Percentiles rank a stretch among this genome's conserved stretches.
Evolutionary conservation across 2,888 invertebrate species (phyloP).

Genomic region (Melanotus villosus): DNA sequence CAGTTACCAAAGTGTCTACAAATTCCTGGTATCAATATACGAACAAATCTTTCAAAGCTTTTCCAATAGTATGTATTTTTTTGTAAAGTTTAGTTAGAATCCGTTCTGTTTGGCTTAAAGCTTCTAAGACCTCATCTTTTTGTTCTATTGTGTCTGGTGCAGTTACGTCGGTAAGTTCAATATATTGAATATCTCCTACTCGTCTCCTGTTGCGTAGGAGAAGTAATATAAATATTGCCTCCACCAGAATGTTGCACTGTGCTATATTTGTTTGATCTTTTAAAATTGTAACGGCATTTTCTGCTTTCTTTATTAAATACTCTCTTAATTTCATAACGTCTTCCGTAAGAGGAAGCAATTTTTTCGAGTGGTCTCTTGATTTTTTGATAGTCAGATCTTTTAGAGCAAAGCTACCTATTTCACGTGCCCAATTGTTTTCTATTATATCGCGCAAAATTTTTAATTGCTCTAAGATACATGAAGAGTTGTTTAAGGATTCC

Average conservation of each 20-base stretch:
- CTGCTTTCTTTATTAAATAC: slow-evolving; percentile 14
- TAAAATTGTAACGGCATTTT: slow-evolving; percentile 20
- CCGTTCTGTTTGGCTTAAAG: slow-evolving; percentile 26
- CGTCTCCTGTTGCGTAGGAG: slow-evolving; percentile 29
- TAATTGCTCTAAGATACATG: slow-evolving; percentile 21
- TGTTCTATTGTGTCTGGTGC: slow-evolving; percentile 28
- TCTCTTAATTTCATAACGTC: slow-evolving; percentile 33
- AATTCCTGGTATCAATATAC: slow-evolving; percentile 30
- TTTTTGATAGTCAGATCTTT: slow-evolving; percentile 26
- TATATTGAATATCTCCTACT: slow-evolving; percentile 32
- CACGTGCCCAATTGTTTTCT: slow-evolving; percentile 29
- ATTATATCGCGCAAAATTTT: slow-evolving; percentile 14
- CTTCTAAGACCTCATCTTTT: slow-evolving; percentile 22
- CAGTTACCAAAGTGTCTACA: slow-evolving; percentile 15
- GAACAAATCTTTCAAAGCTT: slow-evolving; percentile 28
- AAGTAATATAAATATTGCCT: slow-evolving; percentile 28
- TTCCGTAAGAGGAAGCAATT: slow-evolving; percentile 28
- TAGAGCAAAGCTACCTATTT: slow-evolving; percentile 29
- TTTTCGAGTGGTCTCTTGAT: slow-evolving; percentile 23
- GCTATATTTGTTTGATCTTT: slow-evolving; percentile 9
- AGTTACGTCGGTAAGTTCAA: slow-evolving; percentile 22
- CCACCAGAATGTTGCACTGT: slow-evolving; percentile 30
- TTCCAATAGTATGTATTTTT: slow-evolving; percentile 34
- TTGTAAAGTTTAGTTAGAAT: slow-evolving; percentile 29
- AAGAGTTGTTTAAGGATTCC: slow-evolving; percentile 23